Conservation (phyloP, 92 coral and sea anemone species). For the Epizoanthus ramosus region DNA sequence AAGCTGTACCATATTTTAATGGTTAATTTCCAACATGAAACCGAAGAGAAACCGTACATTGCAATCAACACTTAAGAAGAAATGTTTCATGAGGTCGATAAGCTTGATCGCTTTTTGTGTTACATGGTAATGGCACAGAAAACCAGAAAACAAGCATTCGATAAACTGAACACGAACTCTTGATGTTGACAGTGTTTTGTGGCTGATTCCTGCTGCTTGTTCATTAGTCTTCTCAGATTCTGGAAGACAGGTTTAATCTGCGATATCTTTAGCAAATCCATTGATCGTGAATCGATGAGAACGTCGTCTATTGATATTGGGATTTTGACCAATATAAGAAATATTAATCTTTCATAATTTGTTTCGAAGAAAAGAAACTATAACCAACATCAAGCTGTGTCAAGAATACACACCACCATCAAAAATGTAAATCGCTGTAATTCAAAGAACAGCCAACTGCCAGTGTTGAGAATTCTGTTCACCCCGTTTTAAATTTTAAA, state of each 20-base stretch:
- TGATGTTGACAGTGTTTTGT: conserved; percentile 30
- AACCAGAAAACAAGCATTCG: background rate
- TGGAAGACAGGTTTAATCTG: conserved; percentile 6
- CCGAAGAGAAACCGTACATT: no score
- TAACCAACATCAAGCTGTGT: conserved; percentile 18
- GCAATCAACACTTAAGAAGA: no score
- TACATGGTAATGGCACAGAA: background rate
- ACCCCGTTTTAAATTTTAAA: no score
- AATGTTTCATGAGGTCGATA: no score
- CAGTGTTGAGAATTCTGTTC: background rate
- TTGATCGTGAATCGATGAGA: background rate
- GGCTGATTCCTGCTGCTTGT: conserved; percentile 13
- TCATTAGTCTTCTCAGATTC: background rate
- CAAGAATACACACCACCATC: background rate
- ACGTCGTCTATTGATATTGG: no score
- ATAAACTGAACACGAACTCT: background rate
- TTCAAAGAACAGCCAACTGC: conserved; percentile 5
- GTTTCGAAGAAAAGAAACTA: conserved; percentile 9
- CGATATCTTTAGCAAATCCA: background rate
- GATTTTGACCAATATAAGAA: background rate
- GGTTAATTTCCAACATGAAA: no score
- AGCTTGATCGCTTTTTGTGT: no score
- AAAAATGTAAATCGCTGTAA: conserved; percentile 38
- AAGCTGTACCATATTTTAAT: no score
- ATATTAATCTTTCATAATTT: background rate